Base-by-base conservation (phyloP, 2,888 invertebrate genomes). In the Agrochola circellaris region DNA sequence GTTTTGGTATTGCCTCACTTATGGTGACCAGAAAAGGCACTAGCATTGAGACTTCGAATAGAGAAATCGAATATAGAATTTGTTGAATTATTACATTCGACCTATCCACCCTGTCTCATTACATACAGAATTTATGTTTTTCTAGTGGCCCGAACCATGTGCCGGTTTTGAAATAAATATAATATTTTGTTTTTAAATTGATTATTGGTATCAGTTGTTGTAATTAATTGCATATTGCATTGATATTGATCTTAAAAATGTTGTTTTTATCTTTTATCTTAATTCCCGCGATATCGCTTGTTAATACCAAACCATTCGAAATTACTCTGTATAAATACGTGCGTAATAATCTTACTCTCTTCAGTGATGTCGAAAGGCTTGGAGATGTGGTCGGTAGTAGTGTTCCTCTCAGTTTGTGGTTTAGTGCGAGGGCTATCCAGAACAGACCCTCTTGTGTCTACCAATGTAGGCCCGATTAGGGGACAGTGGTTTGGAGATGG, bases 401-500 rank as follows among this genome's bases (percentile, higher is more conserved):
- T 77, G n/a, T 54, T 83, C 7, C 15, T 77, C 26, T 26, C 78
- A 23, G 13, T 79, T 15, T 77, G 61, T 67, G 56, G 56, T 42
- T 13, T 67, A 48, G 79, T 58, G 15, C 78, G 17, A 15, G 79
- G 79, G 1, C 5, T 67, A 7, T 23, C 61, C 7, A 67, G 78
- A 34, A 26, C 60, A 58, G 78, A 82, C 23, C 77, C 83, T 45
- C 58, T 82, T 1, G 68, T 83, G 13, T 71, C 77, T 15, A 83
- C 73, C 13, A 65, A 73, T 34, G 13, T 13, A 20, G 73, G 56
- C 7, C 56, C 26, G 17, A 69, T 83, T 38, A 67, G 30, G 45
- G 76, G 82, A 11, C 20, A 69, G 20, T 67, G 38, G 5, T 77
- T 77, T 77, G 79, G 84, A 42, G 72, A 86, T 62, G 87, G 72